Conservation (phyloP, 2,113 vertebrate genomes). For the Mesitornis unicolor region DNA sequence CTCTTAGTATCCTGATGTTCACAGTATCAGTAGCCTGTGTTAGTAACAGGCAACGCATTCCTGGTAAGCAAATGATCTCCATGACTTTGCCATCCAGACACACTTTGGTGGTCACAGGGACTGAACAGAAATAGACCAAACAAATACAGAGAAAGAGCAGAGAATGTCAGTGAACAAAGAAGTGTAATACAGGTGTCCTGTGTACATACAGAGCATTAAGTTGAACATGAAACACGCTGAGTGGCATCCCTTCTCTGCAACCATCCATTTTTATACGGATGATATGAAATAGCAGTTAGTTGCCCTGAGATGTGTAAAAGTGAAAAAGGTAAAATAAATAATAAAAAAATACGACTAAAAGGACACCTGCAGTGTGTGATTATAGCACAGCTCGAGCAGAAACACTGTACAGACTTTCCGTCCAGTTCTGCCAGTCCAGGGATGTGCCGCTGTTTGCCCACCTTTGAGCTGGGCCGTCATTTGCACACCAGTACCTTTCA, state of each 20-base stretch:
- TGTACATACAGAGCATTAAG: neutral
- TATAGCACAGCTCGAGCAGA: neutral
- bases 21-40: neutral
- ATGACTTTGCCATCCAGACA: neutral
- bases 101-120: neutral
- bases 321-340: neutral
- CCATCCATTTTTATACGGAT: rapidly evolving
- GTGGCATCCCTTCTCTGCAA: neutral
- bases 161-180: neutral
- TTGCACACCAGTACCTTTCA: neutral
- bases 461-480: neutral
- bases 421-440: neutral
- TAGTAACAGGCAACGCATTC: neutral
- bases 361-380: neutral
- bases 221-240: neutral
- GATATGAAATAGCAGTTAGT: neutral
- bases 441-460: neutral
- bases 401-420: neutral
- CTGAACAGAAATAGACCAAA: neutral
- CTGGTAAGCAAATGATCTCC: neutral
- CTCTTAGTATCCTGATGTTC: neutral
- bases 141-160: neutral
- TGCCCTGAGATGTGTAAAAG: neutral
- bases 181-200: neutral
- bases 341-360: too few relatives aligned